A percentile compares a stretch with the other conserved stretches of the same genome.
Evolutionary conservation across 2,113 vertebrate species (phyloP).

Genomic region (Tapirus terrestris): DNA sequence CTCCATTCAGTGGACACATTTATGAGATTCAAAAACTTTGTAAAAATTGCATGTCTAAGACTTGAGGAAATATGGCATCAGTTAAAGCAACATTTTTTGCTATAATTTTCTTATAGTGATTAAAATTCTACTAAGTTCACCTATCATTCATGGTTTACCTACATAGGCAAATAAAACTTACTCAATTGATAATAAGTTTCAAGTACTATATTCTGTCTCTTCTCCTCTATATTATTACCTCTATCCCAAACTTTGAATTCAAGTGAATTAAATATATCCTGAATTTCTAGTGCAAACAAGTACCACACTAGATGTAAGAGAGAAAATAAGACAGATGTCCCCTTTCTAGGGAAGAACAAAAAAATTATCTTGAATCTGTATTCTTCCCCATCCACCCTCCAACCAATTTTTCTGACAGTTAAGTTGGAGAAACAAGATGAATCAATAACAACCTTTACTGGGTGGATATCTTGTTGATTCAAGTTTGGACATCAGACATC

Average conservation of each 20-base stretch:
- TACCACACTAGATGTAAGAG: neutral
- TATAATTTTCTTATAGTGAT: neutral
- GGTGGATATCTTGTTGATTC: neutral
- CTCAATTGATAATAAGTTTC: neutral
- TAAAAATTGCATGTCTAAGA: constrained; percentile 2
- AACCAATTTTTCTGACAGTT: neutral
- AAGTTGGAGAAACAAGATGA: neutral
- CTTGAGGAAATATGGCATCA: neutral
- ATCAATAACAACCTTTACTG: neutral
- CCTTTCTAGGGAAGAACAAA: neutral
- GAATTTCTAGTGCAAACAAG: constrained; percentile 11
- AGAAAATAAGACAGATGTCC: neutral
- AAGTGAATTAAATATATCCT: neutral
- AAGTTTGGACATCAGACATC: neutral
- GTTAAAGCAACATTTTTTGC: neutral
- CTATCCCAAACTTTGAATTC: constrained; percentile 1
- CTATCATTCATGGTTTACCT: neutral
- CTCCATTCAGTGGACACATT: neutral
- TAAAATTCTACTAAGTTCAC: constrained; percentile 35
- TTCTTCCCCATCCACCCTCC: neutral
- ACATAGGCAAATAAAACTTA: constrained; percentile 1
- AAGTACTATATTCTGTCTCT: neutral
- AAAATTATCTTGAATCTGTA: neutral
- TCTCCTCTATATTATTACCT: neutral
- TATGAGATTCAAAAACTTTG: neutral